Evolutionary conservation across 2,888 invertebrate genomes (phyloP).

Genomic region (Drosophila limbata): DNA sequence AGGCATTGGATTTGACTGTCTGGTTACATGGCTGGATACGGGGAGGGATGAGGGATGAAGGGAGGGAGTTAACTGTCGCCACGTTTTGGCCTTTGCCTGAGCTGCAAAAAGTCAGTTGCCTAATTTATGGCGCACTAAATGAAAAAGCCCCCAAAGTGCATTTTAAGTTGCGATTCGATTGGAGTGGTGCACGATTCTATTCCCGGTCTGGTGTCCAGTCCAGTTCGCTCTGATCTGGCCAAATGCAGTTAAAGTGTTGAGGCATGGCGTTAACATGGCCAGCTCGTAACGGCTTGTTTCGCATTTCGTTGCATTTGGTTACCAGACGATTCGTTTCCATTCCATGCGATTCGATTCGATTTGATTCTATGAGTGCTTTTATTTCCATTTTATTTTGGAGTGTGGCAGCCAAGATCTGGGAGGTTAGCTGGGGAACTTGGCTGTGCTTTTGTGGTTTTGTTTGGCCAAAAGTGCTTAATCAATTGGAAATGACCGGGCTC

Average conservation of each 20-base stretch:
- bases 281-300: constrained; percentile 41
- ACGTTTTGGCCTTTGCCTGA: constrained; percentile 30
- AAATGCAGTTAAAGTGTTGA: constrained; percentile 49
- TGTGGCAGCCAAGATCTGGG: constrained; percentile 38
- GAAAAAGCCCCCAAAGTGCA: constrained; percentile 71
- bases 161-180: constrained; percentile 64
- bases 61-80: constrained; percentile 37
- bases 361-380: constrained; percentile 40
- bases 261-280: constrained; percentile 57
- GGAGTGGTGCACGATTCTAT: constrained; percentile 19
- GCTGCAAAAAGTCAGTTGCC: constrained; percentile 53
- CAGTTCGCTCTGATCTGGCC: constrained; percentile 20
- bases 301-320: constrained; percentile 59
- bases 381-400: constrained; percentile 16
- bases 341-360: constrained; percentile 34
- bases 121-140: constrained; percentile 72
- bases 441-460: constrained; percentile 46
- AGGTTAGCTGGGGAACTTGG: constrained; percentile 2
- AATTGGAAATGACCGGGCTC: constrained; percentile 59
- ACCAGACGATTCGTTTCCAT: constrained; percentile 29
- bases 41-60: not conserved
- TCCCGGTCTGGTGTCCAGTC: constrained; percentile 1
- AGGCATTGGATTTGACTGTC: constrained; percentile 40
- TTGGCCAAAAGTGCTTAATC: constrained; percentile 59
- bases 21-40: not conserved